A percentile compares a stretch with the other conserved stretches of the same genome.
These are phyloP conservation scores for Charanyca ferruginea DNA, from an alignment of 2,888 invertebrate species.

Conservation along the genomic window DNA sequence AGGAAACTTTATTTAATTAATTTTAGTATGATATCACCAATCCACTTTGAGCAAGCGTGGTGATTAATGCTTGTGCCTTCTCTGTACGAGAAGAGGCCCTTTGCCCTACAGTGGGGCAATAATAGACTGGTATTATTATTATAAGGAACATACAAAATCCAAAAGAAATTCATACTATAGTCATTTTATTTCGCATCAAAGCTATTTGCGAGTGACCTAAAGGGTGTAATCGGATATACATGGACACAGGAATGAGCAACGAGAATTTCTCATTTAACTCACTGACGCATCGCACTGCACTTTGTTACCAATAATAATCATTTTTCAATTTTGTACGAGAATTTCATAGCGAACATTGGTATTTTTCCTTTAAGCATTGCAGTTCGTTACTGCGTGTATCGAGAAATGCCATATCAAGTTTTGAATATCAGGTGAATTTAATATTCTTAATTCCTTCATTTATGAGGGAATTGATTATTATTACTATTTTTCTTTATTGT, in stretches of 20 bases:
- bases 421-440: background rate
- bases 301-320: slow-evolving; percentile 33
- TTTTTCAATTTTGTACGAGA: background rate
- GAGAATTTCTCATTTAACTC: slow-evolving; percentile 49
- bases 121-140: no score
- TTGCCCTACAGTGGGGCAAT: no score
- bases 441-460: no score
- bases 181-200: slow-evolving; percentile 14
- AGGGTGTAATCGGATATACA: slow-evolving; percentile 59
- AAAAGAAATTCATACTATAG: no score
- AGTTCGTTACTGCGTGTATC: background rate
- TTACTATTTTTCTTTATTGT: no score
- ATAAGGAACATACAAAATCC: no score
- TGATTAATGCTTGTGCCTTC: no score
- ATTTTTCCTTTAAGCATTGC: background rate
- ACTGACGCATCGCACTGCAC: slow-evolving; percentile 26
- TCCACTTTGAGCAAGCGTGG: no score
- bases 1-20: no score
- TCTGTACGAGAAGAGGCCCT: no score
- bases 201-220: background rate
- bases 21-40: no score
- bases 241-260: slow-evolving; percentile 48
- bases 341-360: background rate
- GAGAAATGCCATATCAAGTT: background rate
- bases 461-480: no score